Percentiles rank a stretch among this genome's conserved stretches.
Conservation (phyloP, 2,888 invertebrate species). For the Craniophora ligustri region DNA sequence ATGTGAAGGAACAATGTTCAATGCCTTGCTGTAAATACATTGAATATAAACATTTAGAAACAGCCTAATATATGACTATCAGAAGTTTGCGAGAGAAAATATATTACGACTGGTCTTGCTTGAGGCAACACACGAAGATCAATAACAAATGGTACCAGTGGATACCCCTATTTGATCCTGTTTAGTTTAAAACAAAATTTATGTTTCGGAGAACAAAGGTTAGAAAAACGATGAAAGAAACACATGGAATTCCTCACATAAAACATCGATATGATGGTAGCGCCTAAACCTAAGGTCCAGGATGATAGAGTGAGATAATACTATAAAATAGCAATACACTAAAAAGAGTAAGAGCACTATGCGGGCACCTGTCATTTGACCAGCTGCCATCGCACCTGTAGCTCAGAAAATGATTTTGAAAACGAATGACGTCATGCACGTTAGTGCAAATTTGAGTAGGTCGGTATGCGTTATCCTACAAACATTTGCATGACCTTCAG, state of each 20-base stretch:
- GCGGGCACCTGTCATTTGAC: neutral
- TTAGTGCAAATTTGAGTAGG: conserved; percentile 18
- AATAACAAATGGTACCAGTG: neutral
- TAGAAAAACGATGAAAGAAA: neutral
- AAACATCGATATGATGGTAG: neutral
- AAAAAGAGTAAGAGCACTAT: conserved; percentile 3
- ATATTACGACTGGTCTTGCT: conserved; percentile 8
- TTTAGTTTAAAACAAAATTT: neutral
- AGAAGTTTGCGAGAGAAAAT: conserved; percentile 21
- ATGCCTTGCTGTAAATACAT: conserved; percentile 57
- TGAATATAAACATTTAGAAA: conserved; percentile 61
- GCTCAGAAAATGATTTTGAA: neutral
- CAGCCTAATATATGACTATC: conserved; percentile 33
- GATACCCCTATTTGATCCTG: neutral
- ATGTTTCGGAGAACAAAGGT: neutral
- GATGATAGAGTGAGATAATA: conserved; percentile 11
- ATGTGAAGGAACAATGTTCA: conserved; percentile 64
- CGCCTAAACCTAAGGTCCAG: conserved; percentile 4
- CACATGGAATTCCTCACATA: neutral
- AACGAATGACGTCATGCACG: neutral
- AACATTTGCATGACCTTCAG: conserved; percentile 33
- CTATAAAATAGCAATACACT: neutral
- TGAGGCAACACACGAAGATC: neutral
- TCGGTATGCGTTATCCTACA: conserved; percentile 3
- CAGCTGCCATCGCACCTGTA: neutral